Percentiles rank a stretch among this genome's conserved stretches.
Evolutionary conservation across 23 tunicate genomes (phyloP).

Genomic region (Ascidia mentula): DNA sequence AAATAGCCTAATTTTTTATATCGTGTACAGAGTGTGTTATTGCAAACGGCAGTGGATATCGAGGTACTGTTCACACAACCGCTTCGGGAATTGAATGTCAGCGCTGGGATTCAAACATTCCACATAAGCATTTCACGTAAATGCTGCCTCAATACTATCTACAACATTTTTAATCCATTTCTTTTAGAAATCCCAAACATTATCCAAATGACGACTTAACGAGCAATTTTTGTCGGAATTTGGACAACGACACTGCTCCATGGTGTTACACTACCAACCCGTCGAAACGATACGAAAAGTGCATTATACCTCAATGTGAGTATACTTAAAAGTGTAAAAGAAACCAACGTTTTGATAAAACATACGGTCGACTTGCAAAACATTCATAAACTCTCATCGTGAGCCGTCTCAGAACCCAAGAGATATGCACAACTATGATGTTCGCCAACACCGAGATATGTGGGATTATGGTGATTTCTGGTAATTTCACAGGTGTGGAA

Average conservation of each 20-base stretch:
- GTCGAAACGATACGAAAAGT: not conserved
- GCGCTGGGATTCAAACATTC: conserved; percentile 33
- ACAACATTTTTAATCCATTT: not conserved
- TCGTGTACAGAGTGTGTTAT: not conserved
- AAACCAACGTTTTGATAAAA: too few species aligned
- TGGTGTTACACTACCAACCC: conserved; percentile 14
- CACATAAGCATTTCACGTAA: conserved; percentile 24
- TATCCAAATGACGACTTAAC: not conserved
- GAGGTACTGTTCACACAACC: conserved; percentile 11
- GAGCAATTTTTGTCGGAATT: conserved; percentile 16
- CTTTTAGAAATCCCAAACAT: not conserved
- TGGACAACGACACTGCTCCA: conserved; percentile 17
- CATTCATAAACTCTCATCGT: too few species aligned
- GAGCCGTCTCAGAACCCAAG: too few species aligned
- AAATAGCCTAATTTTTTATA: not conserved
- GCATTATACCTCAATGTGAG: conserved; percentile 7
- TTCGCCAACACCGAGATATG: too few species aligned
- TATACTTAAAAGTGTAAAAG: too few species aligned
- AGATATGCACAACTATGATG: too few species aligned
- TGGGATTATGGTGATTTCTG: too few species aligned
- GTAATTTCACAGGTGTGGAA: conserved; percentile 10
- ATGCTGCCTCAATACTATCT: not conserved
- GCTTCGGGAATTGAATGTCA: conserved; percentile 18
- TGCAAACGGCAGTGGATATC: not conserved
- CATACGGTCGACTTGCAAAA: too few species aligned